Evolutionary conservation across 2,113 vertebrate genomes (phyloP).

Genomic region (Eubucco bourcierii): DNA sequence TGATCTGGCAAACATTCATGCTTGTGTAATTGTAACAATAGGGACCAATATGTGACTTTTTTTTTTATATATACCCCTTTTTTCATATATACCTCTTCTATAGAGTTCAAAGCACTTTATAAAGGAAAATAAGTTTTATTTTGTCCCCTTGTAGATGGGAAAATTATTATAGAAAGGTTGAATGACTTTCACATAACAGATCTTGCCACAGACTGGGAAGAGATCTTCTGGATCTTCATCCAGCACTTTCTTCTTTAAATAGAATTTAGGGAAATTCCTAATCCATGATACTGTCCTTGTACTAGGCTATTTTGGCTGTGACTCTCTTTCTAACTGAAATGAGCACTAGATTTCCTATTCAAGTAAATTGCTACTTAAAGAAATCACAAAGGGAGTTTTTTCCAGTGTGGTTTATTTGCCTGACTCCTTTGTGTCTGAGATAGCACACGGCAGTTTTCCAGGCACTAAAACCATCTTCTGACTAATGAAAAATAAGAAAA

Average conservation of each 20-base stretch:
- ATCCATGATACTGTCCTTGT: not conserved
- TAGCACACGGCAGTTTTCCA: slow-evolving; percentile 23
- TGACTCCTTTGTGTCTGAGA: slow-evolving; percentile 8
- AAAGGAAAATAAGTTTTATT: not conserved
- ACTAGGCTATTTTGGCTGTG: not conserved
- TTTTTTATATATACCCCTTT: no score
- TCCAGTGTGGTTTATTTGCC: slow-evolving; percentile 1
- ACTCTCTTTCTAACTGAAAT: slow-evolving; percentile 1
- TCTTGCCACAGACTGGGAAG: not conserved
- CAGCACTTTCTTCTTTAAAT: slow-evolving; percentile 13
- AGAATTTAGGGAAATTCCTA: slow-evolving; percentile 33
- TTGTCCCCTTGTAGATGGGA: not conserved
- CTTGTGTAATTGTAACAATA: not conserved
- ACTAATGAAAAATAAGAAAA: not conserved
- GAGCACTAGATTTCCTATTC: slow-evolving; percentile 35
- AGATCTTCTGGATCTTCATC: not conserved
- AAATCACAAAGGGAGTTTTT: slow-evolving; percentile 16
- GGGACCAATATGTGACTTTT: not conserved
- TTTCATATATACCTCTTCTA: not conserved
- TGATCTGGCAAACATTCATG: not conserved
- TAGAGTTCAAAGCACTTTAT: not conserved
- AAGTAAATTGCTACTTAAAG: slow-evolving; percentile 13
- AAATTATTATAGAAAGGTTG: not conserved
- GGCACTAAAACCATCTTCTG: not conserved
- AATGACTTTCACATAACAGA: not conserved